Percentiles rank a stretch among this genome's conserved stretches.
phyloP scores from a whole-genome alignment of 2,113 vertebrate species.

The Corythaixoides concolor region DNA sequence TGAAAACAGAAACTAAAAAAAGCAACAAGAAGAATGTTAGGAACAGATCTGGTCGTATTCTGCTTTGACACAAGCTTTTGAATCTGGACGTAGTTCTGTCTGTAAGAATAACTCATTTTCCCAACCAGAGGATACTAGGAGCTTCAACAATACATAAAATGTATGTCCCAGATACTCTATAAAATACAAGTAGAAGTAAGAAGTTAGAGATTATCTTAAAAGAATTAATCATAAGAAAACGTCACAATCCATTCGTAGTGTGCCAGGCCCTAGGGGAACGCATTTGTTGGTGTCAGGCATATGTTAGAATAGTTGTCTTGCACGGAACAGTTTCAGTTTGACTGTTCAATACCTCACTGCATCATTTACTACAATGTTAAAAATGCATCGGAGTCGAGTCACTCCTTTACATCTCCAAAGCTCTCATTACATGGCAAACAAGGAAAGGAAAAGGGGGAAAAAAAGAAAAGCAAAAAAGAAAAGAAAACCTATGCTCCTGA shows the following conservation, averaged over 20 bases:
- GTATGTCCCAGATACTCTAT: not conserved
- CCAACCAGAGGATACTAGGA: not conserved
- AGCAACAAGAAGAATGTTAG: not conserved
- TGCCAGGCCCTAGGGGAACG: not conserved
- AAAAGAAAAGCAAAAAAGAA: rapidly evolving
- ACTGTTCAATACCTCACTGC: not conserved
- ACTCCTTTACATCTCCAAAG: not conserved
- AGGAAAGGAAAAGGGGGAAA: not conserved
- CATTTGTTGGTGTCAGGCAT: not conserved
- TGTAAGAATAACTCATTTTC: not conserved
- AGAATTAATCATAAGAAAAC: not conserved
- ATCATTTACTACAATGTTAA: not conserved
- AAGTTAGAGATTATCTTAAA: not conserved
- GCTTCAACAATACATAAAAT: not conserved
- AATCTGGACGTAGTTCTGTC: not conserved
- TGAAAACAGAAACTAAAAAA: not conserved
- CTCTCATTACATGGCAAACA: not conserved
- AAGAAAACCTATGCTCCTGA: not conserved
- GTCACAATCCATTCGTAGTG: not conserved
- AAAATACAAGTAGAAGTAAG: not conserved
- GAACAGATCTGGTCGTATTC: not conserved
- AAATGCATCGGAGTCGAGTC: not conserved
- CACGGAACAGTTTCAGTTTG: not conserved
- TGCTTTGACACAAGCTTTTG: not conserved
- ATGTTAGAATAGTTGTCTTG: not conserved